These are phyloP conservation scores for Benthosema pterotum DNA, from an alignment of 2,797 vertebrate species.

Conservation along the genomic window DNA sequence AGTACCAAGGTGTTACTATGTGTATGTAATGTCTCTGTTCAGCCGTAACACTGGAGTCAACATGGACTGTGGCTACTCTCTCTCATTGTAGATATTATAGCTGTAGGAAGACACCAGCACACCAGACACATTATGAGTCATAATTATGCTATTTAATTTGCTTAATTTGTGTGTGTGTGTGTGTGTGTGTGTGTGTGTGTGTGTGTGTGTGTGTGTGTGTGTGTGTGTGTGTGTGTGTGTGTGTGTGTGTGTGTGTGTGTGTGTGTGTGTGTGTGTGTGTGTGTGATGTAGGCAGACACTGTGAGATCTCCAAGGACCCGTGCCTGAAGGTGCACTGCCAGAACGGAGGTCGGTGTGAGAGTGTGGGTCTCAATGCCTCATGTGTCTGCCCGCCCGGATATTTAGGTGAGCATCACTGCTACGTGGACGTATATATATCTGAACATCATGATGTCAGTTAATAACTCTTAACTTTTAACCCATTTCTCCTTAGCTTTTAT, in stretches of 20 bases:
- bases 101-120: too few species aligned
- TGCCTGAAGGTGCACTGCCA: constrained; percentile 91
- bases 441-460: not conserved
- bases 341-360: constrained; percentile 92
- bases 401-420: constrained; percentile 79
- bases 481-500: too few species aligned
- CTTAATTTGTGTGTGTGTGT: too few species aligned
- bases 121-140: too few species aligned
- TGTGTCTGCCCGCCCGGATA: constrained; percentile 90
- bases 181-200: not conserved
- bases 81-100: too few species aligned
- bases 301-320: constrained; percentile 94
- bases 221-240: constrained; percentile 17
- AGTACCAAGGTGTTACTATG: constrained; percentile 7
- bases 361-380: constrained; percentile 84
- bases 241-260: not conserved
- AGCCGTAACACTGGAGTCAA: too few species aligned
- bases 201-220: constrained; percentile 18
- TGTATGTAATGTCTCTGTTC: too few species aligned
- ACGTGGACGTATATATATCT: not conserved
- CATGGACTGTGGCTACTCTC: too few species aligned
- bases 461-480: too few species aligned
- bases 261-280: not conserved
- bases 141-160: too few species aligned
- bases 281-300: constrained; percentile 86